Base-by-base conservation (phyloP, 2,113 vertebrate species). In the Chaetodon auriga region DNA sequence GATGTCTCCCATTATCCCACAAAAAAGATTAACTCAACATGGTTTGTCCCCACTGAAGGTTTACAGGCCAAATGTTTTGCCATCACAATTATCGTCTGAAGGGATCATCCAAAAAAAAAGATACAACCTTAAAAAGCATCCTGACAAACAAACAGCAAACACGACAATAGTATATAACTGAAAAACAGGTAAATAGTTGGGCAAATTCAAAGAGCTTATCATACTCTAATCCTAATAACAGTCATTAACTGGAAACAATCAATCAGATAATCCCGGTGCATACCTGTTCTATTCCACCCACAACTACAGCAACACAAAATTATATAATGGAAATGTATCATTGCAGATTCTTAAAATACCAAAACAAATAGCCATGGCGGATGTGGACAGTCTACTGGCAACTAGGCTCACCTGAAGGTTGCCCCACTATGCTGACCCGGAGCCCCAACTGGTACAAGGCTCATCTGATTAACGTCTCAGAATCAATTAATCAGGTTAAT, bases 401-500 rank as follows among this genome's bases (percentile, higher is more conserved):
- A 46, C 25, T 36, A 18, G 6, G 43, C 61, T 78, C 68, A 72
- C 63, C 61, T 77, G 65, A 83, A 82, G 80, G 30, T 58, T 49
- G 25, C 36, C 64, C 12, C 30, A n/a, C n/a, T 35, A 41, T 30
- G 23, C 43, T 82, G 83, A 87, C 73, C 88, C 57, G 0, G 66
- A 81, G 81, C 71, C 66, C 84, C 64, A 74, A 82, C 86, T 90
- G 89, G 91, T 92, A 89, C 85, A 0, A 58, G 46, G 70, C 78
- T 88, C 75, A 81, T 89, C 87, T 87, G 92, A 94, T 94, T 94
- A 93, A 86, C 38, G 75, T 94, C 83, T 94, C 82, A 90, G 87
- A 92, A 92, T 94, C 89, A 88, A 92, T 90, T 93, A 94, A 95
- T 92, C 93, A 87, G 92, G 89, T 94, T 92, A 94, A 91, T 89